Base-by-base conservation (phyloP, 2,888 invertebrate genomes). In the Hermaeophaga mercurialis region DNA sequence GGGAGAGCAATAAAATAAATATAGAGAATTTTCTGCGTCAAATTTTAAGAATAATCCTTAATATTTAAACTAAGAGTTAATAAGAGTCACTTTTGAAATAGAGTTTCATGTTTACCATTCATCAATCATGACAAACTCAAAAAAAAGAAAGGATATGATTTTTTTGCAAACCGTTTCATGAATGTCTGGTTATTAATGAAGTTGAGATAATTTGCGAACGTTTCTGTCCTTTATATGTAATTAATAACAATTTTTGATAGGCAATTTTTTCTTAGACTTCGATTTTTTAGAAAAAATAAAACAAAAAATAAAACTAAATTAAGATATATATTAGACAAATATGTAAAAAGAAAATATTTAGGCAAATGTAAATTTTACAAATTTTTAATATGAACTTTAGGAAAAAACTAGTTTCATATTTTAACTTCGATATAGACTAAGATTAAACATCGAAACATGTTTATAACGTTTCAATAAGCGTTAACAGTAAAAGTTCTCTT, bases 371-470 rank as follows among this genome's bases (percentile, higher is more conserved):
- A 18, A 48, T 39, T 39, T 39, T 18, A 24, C 3, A 12, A 38
- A 34, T 11, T 26, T 48, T 48, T 48, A 36, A 48, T 15, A 11
- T 14, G 12, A 36, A 48, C 15, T 39, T 18, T 17, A 3, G 17
- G 28, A 18, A 48, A 46, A 48, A 48, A 48, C 39, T 39, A 38
- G 17, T 15, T 49, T 17, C 31, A 41, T 48, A 39, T 12, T 48
- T 54, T 46, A 54, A 41, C 54, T 54, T 45, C 34, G 44, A 49
- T 18, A 56, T 69, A 70, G 65, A 54, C 53, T 70, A 70, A 68
- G 66, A 67, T 59, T 67, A 67, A 66, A 70, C 69, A 69, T 70
- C 68, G 67, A 70, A 68, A 58, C 6, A 47, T 28, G 31, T 48
- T 55, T 45, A 49, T 47, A 54, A 58, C 61, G 62, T 55, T 61